Conservation (phyloP, 2,797 vertebrate genomes). For the Enteromius afrohamiltoni region DNA sequence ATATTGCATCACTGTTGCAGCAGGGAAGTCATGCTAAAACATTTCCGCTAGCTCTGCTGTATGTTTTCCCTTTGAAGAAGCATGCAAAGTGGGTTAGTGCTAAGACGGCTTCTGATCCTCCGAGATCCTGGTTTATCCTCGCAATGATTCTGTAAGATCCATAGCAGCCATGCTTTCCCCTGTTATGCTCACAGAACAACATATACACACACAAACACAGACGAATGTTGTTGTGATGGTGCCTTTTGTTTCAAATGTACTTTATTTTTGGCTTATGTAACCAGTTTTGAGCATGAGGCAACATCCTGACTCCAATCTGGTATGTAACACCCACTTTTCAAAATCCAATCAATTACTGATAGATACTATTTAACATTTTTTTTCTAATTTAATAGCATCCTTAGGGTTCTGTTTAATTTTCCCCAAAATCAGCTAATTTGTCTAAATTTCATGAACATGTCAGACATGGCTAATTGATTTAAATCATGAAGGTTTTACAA, state of each 20-base stretch:
- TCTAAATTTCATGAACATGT: neutral
- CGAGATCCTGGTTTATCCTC: slow-evolving; percentile 57
- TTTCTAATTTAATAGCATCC: neutral
- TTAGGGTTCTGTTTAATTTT: neutral
- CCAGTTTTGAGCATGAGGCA: too few relatives aligned
- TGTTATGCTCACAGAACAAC: neutral
- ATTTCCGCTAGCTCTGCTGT: slow-evolving; percentile 57
- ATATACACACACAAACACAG: neutral
- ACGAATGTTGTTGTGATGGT: neutral
- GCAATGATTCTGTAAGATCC: slow-evolving; percentile 42
- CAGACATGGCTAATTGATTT: neutral
- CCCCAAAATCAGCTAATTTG: neutral
- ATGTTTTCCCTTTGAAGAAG: slow-evolving; percentile 63
- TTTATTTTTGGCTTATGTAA: too few relatives aligned
- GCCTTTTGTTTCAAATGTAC: neutral
- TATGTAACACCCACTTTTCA: neutral
- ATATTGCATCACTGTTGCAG: slow-evolving; percentile 73
- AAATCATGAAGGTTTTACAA: neutral
- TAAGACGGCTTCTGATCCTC: slow-evolving; percentile 69
- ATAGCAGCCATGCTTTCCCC: slow-evolving; percentile 14
- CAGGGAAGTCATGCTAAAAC: slow-evolving; percentile 71
- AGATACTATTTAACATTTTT: neutral
- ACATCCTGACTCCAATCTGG: neutral
- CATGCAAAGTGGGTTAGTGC: slow-evolving; percentile 65
- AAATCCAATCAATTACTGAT: neutral